Conservation (phyloP, 2,888 invertebrate species). For the Cheilosia urbana region DNA sequence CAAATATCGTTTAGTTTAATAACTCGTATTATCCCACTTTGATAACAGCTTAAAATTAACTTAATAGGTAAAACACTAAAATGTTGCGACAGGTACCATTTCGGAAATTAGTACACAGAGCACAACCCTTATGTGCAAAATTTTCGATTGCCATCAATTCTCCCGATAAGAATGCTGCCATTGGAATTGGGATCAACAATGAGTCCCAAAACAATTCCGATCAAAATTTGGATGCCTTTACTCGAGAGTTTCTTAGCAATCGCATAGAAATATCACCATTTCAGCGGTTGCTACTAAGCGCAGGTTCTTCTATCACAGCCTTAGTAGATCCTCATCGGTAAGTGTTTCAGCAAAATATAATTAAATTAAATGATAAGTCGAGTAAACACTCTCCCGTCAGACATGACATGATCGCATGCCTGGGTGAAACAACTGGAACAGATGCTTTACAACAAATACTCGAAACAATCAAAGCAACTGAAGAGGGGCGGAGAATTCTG, state of each 20-base stretch:
- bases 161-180: not conserved
- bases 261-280: constrained; percentile 88
- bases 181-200: not conserved
- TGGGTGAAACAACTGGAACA: constrained; percentile 95
- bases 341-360: not conserved
- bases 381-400: constrained; percentile 80
- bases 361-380: not conserved
- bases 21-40: too few relatives aligned
- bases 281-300: constrained; percentile 90
- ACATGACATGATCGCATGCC: constrained; percentile 96
- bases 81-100: constrained; percentile 34
- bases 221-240: constrained; percentile 84
- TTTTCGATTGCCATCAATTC: constrained; percentile 23
- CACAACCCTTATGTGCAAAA: not conserved
- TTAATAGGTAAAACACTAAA: not conserved
- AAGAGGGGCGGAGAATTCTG: constrained; percentile 91
- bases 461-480: constrained; percentile 89
- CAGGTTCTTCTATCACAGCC: constrained; percentile 94
- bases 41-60: not conserved
- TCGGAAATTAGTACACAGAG: not conserved
- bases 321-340: constrained; percentile 90
- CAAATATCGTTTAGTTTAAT: too few relatives aligned
- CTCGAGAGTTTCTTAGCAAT: constrained; percentile 86
- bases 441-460: constrained; percentile 89
- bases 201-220: not conserved